phyloP scores from a whole-genome alignment of 2,113 vertebrate genomes.

The Clarias magur region DNA sequence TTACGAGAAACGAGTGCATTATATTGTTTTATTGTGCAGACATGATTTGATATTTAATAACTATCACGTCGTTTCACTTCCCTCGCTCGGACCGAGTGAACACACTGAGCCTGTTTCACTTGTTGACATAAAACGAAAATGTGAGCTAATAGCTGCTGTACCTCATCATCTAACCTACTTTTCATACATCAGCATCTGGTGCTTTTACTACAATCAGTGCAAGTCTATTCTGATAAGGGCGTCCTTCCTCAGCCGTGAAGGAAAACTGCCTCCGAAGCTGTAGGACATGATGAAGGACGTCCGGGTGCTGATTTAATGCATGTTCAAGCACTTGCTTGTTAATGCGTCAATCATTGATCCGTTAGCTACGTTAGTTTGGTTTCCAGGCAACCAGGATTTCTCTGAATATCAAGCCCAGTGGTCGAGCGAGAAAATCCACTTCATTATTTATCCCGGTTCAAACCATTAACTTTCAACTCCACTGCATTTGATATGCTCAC shows the following conservation, averaged over 20 bases:
- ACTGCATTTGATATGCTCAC: not conserved
- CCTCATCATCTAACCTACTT: not conserved
- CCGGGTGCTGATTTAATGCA: not conserved
- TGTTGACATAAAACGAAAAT: not conserved
- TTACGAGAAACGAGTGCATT: not conserved
- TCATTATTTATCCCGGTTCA: not conserved
- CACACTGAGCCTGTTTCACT: not conserved
- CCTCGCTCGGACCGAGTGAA: not conserved
- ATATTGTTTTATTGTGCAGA: not conserved
- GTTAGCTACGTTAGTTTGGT: not conserved
- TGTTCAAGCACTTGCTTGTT: not conserved
- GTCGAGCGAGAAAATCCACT: too few species aligned
- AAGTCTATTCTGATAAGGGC: not conserved
- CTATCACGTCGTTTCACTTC: not conserved
- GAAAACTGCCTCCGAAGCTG: not conserved
- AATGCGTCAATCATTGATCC: not conserved
- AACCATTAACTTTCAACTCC: not conserved
- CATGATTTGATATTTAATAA: not conserved
- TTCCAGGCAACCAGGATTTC: not conserved
- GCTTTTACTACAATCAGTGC: not conserved
- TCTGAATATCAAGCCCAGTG: not conserved
- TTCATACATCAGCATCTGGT: not conserved
- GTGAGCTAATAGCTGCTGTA: not conserved
- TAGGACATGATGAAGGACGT: too few species aligned
- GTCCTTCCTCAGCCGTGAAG: not conserved